A percentile compares a stretch with the other conserved stretches of the same genome.
Conservation (phyloP, 92 coral and sea anemone genomes). For the Phenganax subtilis region DNA sequence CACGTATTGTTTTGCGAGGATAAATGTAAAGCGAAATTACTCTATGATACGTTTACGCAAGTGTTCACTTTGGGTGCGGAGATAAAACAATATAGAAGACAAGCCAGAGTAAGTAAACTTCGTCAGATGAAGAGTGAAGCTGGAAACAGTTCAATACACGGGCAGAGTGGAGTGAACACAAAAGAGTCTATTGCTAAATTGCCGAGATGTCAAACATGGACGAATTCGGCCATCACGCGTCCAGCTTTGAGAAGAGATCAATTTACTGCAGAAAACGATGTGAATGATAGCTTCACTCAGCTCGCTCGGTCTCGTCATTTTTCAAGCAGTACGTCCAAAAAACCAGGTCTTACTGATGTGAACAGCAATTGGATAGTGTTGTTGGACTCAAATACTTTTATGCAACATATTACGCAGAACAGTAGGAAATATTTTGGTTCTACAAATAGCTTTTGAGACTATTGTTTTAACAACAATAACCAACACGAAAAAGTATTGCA, state of each 20-base stretch:
- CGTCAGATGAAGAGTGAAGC: background rate
- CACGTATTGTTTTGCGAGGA: constrained; percentile 25
- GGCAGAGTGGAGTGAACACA: background rate
- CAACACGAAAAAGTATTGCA: too few relatives aligned
- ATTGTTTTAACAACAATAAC: too few relatives aligned
- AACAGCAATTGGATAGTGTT: background rate
- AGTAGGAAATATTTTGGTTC: too few relatives aligned
- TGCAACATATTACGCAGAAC: background rate
- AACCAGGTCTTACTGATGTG: background rate
- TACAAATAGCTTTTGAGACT: too few relatives aligned
- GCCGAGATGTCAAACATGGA: constrained; percentile 4
- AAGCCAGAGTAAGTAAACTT: background rate
- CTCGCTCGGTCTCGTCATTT: constrained; percentile 6
- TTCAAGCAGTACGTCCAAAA: background rate
- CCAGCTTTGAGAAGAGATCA: background rate
- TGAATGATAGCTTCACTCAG: background rate
- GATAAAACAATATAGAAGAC: background rate
- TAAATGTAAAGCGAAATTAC: constrained; percentile 2
- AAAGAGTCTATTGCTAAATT: background rate
- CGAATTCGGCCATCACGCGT: background rate
- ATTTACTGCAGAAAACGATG: background rate
- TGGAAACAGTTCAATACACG: background rate
- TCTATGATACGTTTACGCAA: constrained; percentile 17
- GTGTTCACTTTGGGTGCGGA: constrained; percentile 17
- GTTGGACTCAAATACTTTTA: background rate